These are phyloP conservation scores for Forpus xanthops DNA, from an alignment of 2,797 vertebrate species.

Conservation along the genomic window DNA sequence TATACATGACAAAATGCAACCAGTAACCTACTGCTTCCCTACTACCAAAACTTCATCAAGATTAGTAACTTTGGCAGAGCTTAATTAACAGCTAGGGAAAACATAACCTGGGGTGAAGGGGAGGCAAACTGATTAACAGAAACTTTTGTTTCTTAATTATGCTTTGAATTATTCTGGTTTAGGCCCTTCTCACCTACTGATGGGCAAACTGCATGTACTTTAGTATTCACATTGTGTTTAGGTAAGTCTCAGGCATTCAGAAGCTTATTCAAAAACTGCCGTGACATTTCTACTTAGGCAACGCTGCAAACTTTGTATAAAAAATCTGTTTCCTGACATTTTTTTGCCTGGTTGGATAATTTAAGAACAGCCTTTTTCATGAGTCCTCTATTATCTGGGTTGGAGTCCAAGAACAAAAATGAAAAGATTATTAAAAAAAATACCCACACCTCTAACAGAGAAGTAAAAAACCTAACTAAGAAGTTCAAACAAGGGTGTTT, in stretches of 20 bases:
- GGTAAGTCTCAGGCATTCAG: not conserved
- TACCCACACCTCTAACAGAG: not conserved
- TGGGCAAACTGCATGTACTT: not conserved
- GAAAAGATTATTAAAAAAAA: not conserved
- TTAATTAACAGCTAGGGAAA: conserved; percentile 48
- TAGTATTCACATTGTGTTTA: not conserved
- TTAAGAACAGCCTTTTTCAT: not conserved
- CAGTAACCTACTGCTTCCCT: not conserved
- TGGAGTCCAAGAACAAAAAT: not conserved
- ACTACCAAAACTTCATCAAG: conserved; percentile 13
- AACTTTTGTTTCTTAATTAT: conserved; percentile 49
- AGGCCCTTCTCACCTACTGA: not conserved
- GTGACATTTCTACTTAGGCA: not conserved
- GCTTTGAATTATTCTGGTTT: conserved; percentile 1
- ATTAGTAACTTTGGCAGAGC: conserved; percentile 7
- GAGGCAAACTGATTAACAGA: conserved; percentile 27
- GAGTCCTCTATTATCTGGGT: not conserved
- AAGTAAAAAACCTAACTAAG: not conserved
- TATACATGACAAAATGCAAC: not conserved
- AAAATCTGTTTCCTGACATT: not conserved
- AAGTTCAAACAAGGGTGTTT: not conserved
- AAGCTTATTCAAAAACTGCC: not conserved
- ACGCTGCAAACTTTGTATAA: not conserved
- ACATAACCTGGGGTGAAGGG: not conserved
- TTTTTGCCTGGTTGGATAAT: not conserved